Base-by-base conservation (phyloP, 2,888 invertebrate genomes). In the Ptychoptera albimana region DNA sequence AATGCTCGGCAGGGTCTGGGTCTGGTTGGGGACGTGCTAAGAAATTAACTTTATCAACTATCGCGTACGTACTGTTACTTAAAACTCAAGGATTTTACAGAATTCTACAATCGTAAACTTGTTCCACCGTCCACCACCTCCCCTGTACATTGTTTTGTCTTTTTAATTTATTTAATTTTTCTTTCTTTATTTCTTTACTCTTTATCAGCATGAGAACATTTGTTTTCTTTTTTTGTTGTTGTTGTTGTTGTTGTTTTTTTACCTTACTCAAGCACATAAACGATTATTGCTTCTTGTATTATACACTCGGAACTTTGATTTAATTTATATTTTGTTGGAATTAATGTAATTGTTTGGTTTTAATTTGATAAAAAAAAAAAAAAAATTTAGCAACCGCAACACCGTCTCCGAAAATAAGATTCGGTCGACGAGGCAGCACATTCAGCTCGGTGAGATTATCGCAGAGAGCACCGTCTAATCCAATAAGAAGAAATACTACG, bases 371-470 rank as follows among this genome's bases (percentile, higher is more conserved):
- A 29, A 16, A 16, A 39, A 15, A 16, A 23, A 38, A 38, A 13
- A 32, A 11, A 32, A 32, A 32, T 7, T 7, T 40, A 66, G 65
- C 64, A 34, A 64, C 60, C 45, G 65, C 59, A 11, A 64, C 66
- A 11, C 64, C 64, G n/a, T 61, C 64, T 4, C 62, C 63, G 14
- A 63, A 62, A 52, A 62, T 65, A 44, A 58, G 63, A 6, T 57
- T 63, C 16, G 63, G 64, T 1, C 60, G 63, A 42, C 58, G 64
- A 16, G 60, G 64, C 42, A 63, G 68, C 44, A 72, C 70, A 31
- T 74, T 72, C 52, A 73, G 72, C 54, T 74, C 74, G 7, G 71
- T 74, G 57, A 62, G 74, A 32, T 59, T 74, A 8, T 69, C 73
- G 1, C 71, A 72, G 50, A 68, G 68, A 50, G 57, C 63, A 23